Percentiles rank a stretch among this genome's conserved stretches.
Evolutionary conservation across 2,797 vertebrate genomes (phyloP).

Genomic region (Diplodus puntazzo): DNA sequence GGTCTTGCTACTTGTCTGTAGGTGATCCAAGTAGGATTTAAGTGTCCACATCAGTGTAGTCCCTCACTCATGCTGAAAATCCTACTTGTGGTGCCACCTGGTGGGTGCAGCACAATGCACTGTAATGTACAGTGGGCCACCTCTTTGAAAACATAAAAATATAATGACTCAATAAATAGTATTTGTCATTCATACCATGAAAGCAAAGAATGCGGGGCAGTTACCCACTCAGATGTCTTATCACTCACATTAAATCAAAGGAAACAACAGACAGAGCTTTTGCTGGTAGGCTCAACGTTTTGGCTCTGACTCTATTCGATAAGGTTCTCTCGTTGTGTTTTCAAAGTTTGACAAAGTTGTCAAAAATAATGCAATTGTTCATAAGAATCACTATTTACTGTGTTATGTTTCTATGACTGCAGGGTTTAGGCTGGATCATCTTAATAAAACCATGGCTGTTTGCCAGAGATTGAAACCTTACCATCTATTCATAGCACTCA

Average conservation of each 20-base stretch:
- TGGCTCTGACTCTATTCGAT: background rate
- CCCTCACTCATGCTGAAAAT: background rate
- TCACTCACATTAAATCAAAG: background rate
- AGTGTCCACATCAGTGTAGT: no score
- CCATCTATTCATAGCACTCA: constrained; percentile 13
- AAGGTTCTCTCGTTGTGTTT: background rate
- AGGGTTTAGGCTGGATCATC: constrained; percentile 28
- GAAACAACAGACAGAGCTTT: background rate
- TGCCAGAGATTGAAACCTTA: constrained; percentile 45
- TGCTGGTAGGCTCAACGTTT: background rate
- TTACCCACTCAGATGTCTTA: background rate
- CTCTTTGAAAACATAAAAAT: background rate
- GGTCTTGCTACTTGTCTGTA: no score
- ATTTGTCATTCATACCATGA: background rate
- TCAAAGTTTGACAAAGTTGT: background rate
- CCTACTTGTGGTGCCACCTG: background rate
- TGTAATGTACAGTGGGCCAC: background rate
- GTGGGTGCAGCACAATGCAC: background rate
- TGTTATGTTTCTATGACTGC: constrained; percentile 3
- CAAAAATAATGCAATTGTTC: background rate
- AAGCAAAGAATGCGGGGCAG: background rate
- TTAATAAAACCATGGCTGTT: constrained; percentile 11
- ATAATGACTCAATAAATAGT: background rate
- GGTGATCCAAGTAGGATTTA: no score
- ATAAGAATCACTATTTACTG: constrained; percentile 22